Conservation (phyloP, 2,797 vertebrate species). For the Etheostoma perlongum region DNA sequence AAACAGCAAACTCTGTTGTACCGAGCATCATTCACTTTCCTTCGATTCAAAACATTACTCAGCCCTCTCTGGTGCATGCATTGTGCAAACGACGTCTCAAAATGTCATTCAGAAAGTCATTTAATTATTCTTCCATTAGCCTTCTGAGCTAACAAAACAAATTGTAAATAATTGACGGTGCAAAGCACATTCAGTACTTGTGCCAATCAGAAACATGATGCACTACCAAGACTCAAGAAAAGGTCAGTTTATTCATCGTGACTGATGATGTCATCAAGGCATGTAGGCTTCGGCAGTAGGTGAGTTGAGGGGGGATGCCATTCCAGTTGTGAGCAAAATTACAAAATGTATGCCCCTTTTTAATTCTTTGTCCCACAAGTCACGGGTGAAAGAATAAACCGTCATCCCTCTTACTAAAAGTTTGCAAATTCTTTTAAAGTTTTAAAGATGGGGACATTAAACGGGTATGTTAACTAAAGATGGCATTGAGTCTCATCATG, state of each 20-base stretch:
- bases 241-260: background rate
- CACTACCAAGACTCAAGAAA: background rate
- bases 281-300: too few species aligned
- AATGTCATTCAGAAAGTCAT: conserved; percentile 17
- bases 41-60: conserved; percentile 57
- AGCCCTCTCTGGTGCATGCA: conserved; percentile 18
- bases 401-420: too few species aligned
- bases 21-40: conserved; percentile 25
- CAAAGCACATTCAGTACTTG: too few species aligned
- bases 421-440: too few species aligned
- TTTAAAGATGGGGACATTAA: background rate
- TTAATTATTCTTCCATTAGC: conserved; percentile 30
- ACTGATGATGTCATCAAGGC: background rate
- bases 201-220: background rate
- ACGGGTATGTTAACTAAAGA: background rate
- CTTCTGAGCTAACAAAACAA: conserved; percentile 20
- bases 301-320: too few species aligned
- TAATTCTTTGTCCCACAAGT: too few species aligned
- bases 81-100: conserved; percentile 27
- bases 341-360: too few species aligned
- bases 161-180: conserved; percentile 27
- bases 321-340: too few species aligned
- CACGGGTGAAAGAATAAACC: too few species aligned
- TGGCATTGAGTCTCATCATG: background rate
- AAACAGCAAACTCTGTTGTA: conserved; percentile 38